Evolutionary conservation across 92 coral and sea anemone species (phyloP).

Genomic region (Muricea muricata): DNA sequence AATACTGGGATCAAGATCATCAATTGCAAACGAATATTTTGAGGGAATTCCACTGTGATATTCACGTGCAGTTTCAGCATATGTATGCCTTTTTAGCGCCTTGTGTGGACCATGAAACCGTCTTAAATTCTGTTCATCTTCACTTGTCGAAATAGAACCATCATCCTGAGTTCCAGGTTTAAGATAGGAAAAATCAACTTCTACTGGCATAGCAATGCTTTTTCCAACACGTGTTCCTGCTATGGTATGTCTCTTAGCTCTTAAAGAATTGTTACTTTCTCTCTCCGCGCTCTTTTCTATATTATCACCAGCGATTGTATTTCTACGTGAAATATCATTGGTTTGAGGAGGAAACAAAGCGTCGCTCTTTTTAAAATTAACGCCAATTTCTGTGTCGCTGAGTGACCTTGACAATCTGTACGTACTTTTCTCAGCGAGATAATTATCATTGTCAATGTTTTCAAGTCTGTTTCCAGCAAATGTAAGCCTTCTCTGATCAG

Average conservation of each 20-base stretch:
- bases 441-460: not conserved
- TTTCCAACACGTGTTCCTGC: not conserved
- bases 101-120: not conserved
- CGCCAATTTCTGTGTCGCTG: not conserved
- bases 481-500: not conserved
- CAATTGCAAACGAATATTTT: not conserved
- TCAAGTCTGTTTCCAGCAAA: not conserved
- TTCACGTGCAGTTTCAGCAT: not conserved
- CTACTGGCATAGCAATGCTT: not conserved
- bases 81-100: not conserved
- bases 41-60: not conserved
- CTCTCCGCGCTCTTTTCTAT: conserved; percentile 19
- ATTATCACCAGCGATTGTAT: not conserved
- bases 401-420: not conserved
- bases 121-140: not conserved
- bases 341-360: not conserved
- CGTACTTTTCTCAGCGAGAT: not conserved
- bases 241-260: not conserved
- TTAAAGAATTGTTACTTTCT: conserved; percentile 3
- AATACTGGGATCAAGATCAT: not conserved
- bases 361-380: not conserved
- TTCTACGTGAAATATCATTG: not conserved
- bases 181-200: not conserved
- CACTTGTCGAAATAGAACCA: not conserved
- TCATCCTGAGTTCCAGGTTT: not conserved